Evolutionary conservation across 2,113 vertebrate species (phyloP).

Genomic region (Typhlomys cinereus): DNA sequence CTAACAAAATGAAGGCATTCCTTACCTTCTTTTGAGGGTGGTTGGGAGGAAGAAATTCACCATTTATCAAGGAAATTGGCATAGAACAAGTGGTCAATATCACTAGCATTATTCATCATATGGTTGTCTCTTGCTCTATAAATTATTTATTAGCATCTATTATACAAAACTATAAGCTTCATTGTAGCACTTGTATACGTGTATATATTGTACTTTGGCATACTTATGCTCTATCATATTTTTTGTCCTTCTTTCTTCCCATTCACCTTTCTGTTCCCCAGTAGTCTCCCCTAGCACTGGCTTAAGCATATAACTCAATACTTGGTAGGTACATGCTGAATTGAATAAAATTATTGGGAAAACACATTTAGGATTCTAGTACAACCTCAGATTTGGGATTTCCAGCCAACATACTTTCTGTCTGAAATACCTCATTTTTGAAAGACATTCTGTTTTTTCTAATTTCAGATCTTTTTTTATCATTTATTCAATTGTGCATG

Average conservation of each 20-base stretch:
- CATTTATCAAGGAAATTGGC: slow-evolving; percentile 20
- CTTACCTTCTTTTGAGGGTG: neutral
- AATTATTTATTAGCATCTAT: neutral
- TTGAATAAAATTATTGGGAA: slow-evolving; percentile 42
- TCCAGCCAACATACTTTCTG: slow-evolving; percentile 8
- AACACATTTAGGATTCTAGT: slow-evolving; percentile 5
- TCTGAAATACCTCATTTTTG: slow-evolving; percentile 44
- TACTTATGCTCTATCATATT: neutral
- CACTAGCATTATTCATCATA: neutral
- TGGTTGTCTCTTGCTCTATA: neutral
- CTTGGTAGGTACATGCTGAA: slow-evolving; percentile 16
- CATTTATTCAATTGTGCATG: no score
- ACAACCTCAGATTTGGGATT: slow-evolving; percentile 18
- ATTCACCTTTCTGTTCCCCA: slow-evolving; percentile 14
- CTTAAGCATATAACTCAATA: neutral
- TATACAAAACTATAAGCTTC: neutral
- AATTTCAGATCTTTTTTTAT: slow-evolving; percentile 23
- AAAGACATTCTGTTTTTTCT: slow-evolving; percentile 21
- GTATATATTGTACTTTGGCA: neutral
- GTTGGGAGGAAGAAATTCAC: slow-evolving; percentile 17
- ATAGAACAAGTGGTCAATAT: neutral
- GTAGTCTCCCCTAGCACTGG: neutral
- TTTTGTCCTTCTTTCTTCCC: no score
- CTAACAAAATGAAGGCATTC: slow-evolving; percentile 10
- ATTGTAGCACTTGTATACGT: no score